Evolutionary conservation across 2,113 vertebrate genomes (phyloP), one percentile per base, ranked within the genome.

Genomic region (Nanger granti): DNA sequence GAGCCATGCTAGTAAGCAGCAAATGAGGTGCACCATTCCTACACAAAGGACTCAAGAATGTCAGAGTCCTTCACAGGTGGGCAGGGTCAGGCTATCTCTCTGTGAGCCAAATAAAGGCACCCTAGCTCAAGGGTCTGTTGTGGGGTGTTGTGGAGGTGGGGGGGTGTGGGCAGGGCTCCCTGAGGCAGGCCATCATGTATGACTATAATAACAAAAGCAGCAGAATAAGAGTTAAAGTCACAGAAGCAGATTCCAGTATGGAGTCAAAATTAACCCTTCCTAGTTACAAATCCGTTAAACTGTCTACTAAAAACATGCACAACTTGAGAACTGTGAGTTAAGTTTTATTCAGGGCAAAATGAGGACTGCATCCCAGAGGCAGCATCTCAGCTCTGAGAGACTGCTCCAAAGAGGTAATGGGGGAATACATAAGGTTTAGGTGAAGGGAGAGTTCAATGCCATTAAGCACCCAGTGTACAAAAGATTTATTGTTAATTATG

Each of bases 91-190:
- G n/a, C 10, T 76, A 41, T 41, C 37, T 3, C 20, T 37, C 69
- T 76, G 69, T 41, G 37, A 41, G 69, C 20, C 69, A 41, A 13
- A 24, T 20, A 37, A 41, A 41, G 37, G 22, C 37, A 76, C 2
- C 37, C 69, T 41, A 76, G n/a, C 37, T 26, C 37, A 76, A 76
- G 22, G 37, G 37, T 76, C 37, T 41, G 20, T 76, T 11, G 17
- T 20, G 5, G 69, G n/a, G 10, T 22, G n/a, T 6, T 62, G 60
- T 1, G 0, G n/a, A 10, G 18, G 4, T 0, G 0, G 64, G 34
- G 34, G 17, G 1, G 8, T 69, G 5, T 24, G 1, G 0, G 69
- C n/a, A 26, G 37, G 1, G 22, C 10, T 76, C 22, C 69, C 37
- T 76, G 69, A 26, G 37, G 37, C 69, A 41, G 69, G 69, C 18